Base-by-base conservation (phyloP, 2,113 vertebrate species). In the Microtus pennsylvanicus region DNA sequence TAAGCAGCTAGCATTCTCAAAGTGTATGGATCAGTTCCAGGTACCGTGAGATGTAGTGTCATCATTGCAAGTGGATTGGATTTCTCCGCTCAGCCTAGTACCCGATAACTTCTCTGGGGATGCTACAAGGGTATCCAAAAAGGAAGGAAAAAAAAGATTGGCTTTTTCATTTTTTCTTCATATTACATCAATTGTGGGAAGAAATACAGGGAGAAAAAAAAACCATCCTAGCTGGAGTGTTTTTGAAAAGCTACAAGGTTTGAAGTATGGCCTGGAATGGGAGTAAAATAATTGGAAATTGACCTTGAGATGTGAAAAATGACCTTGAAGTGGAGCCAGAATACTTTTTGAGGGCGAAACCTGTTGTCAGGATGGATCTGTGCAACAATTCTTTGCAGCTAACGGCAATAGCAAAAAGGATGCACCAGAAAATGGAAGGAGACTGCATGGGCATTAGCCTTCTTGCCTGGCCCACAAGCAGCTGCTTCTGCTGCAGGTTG, bases 221-320 rank as follows among this genome's bases (percentile, higher is more conserved):
- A 81, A 74, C 38, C 30, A 65, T 4, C 19, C 7, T 13, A 21
- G 28, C 17, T 86, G 10, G 74, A 78, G 6, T 33, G 96, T 95
- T 97, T 97, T 97, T 98, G 98, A 17, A 97, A 97, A 97, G 87
- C 63, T 93, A 61, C 35, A 98, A 14, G 52, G 94, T 97, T 98
- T 98, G 94, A 98, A 97, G 97, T 97, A 95, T 97, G 83, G 47
- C 90, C 92, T 89, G 90, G 67, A 33, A 81, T 94, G 75, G 89
- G 97, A 98, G 95, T 76, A 97, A 96, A 96, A 91, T 8, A 93
- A 98, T 72, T 89, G 42, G 61, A 42, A 78, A 87, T 91, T 95
- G 70, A 83, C 24, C 65, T 96, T 88, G 30, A 97, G 94, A 97
- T 70, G 93, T 95, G 96, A 96, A 97, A 97, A 97, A 97, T 91